Evolutionary conservation across 2,797 vertebrate genomes (phyloP), one percentile per base, ranked within the genome.

Genomic region (Jordanella pulchra): DNA sequence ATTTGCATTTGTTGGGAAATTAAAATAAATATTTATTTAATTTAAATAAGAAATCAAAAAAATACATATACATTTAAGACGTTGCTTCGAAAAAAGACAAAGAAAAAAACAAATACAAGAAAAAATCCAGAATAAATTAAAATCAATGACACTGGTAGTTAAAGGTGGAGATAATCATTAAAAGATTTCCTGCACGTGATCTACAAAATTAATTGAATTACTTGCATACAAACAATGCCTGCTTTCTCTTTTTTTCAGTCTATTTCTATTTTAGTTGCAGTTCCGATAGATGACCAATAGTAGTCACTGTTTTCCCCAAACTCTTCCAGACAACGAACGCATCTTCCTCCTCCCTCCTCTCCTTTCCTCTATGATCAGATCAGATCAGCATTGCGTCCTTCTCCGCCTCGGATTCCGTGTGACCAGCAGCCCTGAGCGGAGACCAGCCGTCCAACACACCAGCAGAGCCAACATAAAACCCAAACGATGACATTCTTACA

Each of bases 401-500:
- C 84, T 70, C 80, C 80, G 84, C 86, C 85, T 92, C 83, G 80
- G 85, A 91, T 89, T 85, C 90, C 88, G 81, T 80, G 81, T 81
- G 80, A 87, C 15, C 86, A 87, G 84, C 76, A 86, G 88, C 84
- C 76, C 72, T 47, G 54, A 85, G 66, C 69, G 53, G 65, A 83
- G 76, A 39, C 23, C n/a, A 32, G 47, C 44, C 86, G 78, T 76
- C 60, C 64, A 61, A 72, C 81, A 65, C 87, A 76, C 65, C 85
- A 85, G 78, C 85, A 74, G 71, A 11, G 81, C 80, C 51, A 80
- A 58, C 85, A 85, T 66, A 55, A 63, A 82, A 82, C 71, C 84
- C 74, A 83, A 93, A 94, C 91, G 87, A 95, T 95, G 94, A 89
- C 86, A 90, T 91, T 93, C 82, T 72, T 77, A 89, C 86, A 90